Conservation (phyloP, 2,113 vertebrate genomes). For the Cettia cetti region DNA sequence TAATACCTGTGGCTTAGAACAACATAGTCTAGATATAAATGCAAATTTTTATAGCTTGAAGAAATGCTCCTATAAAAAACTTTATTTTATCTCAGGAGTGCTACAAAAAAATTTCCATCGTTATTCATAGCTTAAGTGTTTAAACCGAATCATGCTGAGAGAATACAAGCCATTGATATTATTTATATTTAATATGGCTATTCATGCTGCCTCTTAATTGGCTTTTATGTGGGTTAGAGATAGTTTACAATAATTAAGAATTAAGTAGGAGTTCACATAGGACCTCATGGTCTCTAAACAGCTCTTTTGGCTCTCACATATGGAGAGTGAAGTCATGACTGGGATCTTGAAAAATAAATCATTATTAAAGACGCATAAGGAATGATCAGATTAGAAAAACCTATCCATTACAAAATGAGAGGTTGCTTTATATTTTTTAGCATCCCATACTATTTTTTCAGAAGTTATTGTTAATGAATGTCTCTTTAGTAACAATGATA, state of each 20-base stretch:
- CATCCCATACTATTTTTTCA: not conserved
- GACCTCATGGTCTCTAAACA: slow-evolving; percentile 31
- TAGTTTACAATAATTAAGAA: slow-evolving; percentile 59
- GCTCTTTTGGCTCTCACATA: not conserved
- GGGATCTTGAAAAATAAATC: slow-evolving; percentile 43
- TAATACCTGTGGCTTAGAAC: not conserved
- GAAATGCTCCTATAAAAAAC: not conserved
- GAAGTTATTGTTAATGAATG: not conserved
- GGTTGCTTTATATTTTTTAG: slow-evolving; percentile 44
- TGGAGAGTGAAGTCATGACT: not conserved
- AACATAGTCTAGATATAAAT: not conserved
- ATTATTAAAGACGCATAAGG: slow-evolving; percentile 42
- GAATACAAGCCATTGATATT: slow-evolving; percentile 53
- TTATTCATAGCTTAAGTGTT: slow-evolving; percentile 62
- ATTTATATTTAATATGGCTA: slow-evolving; percentile 57
- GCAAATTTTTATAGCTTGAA: not conserved
- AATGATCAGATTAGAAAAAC: slow-evolving; percentile 24
- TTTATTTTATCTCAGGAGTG: not conserved
- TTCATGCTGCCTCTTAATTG: slow-evolving; percentile 64
- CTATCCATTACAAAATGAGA: not conserved
- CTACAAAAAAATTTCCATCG: not conserved
- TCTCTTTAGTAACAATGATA: not conserved
- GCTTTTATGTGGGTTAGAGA: slow-evolving; percentile 52
- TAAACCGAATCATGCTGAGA: slow-evolving; percentile 38
- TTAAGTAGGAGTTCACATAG: slow-evolving; percentile 15